Percentiles rank a stretch among this genome's conserved stretches.
These are phyloP conservation scores for Etheostoma cragini DNA, from an alignment of 2,113 vertebrate genomes.

Conservation along the genomic window DNA sequence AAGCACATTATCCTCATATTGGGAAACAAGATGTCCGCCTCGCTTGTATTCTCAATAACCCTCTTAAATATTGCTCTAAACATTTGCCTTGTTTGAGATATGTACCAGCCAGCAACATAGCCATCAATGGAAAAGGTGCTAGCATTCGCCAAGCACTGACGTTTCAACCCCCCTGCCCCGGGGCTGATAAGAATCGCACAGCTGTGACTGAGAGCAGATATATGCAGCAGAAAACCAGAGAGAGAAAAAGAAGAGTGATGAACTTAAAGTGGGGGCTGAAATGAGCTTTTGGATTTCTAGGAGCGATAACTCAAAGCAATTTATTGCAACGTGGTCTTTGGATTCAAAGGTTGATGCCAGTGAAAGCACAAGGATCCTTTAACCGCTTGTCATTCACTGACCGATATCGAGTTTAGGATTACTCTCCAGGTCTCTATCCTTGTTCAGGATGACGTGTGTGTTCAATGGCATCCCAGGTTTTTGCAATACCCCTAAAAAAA, in stretches of 20 bases:
- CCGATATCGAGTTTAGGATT: conserved; percentile 32
- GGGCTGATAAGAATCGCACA: conserved; percentile 69
- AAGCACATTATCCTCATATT: conserved; percentile 16
- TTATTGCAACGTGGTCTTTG: conserved; percentile 40
- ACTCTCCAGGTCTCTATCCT: conserved; percentile 5
- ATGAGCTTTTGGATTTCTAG: conserved; percentile 70
- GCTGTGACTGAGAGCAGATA: conserved; percentile 67
- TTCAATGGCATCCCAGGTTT: conserved; percentile 59
- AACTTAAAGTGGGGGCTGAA: conserved; percentile 55
- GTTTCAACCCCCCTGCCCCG: conserved; percentile 58
- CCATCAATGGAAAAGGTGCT: conserved; percentile 54
- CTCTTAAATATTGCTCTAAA: conserved; percentile 50
- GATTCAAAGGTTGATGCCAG: conserved; percentile 52
- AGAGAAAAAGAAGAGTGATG: conserved; percentile 61
- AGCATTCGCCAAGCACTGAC: conserved; percentile 57
- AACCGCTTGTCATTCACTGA: conserved; percentile 38
- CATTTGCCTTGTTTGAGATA: conserved; percentile 56
- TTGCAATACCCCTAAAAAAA: conserved; percentile 46
- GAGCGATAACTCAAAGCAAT: conserved; percentile 68
- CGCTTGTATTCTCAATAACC: conserved; percentile 16
- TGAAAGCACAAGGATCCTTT: conserved; percentile 69
- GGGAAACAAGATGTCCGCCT: neutral
- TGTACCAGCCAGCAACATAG: conserved; percentile 47
- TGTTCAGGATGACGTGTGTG: conserved; percentile 49
- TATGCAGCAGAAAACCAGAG: conserved; percentile 61